Conservation (phyloP, 2,113 vertebrate genomes). For the Pongo pygmaeus region DNA sequence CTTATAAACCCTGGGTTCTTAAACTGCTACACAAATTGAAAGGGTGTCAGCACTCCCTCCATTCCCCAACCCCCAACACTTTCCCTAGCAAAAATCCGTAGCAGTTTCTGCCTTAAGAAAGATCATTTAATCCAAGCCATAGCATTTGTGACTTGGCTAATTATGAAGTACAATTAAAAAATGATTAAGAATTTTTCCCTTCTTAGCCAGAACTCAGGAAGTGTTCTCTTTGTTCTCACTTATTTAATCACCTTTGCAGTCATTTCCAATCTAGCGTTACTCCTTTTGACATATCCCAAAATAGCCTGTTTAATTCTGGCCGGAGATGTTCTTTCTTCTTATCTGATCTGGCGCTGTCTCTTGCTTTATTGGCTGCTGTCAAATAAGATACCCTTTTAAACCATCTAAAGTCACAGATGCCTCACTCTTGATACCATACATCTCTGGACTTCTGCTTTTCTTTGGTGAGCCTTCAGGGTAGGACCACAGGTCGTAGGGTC, state of each 20-base stretch:
- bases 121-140: slow-evolving; percentile 50
- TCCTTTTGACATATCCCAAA: slow-evolving; percentile 71
- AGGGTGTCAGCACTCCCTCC: neutral
- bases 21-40: neutral
- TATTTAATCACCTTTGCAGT: slow-evolving; percentile 72
- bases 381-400: slow-evolving; percentile 62
- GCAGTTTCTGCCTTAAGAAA: slow-evolving; percentile 25
- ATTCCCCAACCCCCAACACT: neutral
- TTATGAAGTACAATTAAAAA: slow-evolving; percentile 74
- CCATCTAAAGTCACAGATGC: slow-evolving; percentile 42
- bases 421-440: neutral
- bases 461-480: neutral
- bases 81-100: neutral
- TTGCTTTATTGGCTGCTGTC: slow-evolving; percentile 63
- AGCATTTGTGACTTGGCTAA: slow-evolving; percentile 70
- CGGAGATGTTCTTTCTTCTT: slow-evolving; percentile 67
- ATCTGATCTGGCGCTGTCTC: slow-evolving; percentile 65
- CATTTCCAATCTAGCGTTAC: slow-evolving; percentile 73
- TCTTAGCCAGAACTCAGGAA: slow-evolving; percentile 51
- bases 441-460: neutral
- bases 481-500: neutral
- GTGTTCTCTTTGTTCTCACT: slow-evolving; percentile 64
- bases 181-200: slow-evolving; percentile 65
- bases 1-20: slow-evolving; percentile 20
- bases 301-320: slow-evolving; percentile 71